Evolutionary conservation across 1,140 invertebrate species (phyloP), one percentile per base, ranked within the genome.

Genomic region (Apolygus lucorum): DNA sequence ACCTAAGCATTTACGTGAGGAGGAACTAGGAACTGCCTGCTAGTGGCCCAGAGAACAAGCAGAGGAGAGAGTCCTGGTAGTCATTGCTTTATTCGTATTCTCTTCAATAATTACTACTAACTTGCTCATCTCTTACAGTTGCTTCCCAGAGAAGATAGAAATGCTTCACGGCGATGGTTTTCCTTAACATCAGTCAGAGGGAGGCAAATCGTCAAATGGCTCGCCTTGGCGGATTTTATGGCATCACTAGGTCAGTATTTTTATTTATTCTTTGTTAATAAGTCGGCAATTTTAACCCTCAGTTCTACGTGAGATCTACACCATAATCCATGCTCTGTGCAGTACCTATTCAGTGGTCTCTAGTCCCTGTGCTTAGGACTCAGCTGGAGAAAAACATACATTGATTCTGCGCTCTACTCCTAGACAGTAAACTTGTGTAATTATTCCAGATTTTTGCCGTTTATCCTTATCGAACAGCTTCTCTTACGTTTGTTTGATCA

Each of bases 221-320:
- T 92, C 25, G 89, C 90, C 17, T 78, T 89, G 65, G 87, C 89
- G 28, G 90, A 91, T 82, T 80, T 91, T 22, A 77, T 90, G 42
- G 90, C 89, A 67, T 87, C 89, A 14, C 77, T 88, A 76, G 89
- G 89, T 89, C 80, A 75, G 69, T 14, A 17, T 52, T 72, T 62
- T 70, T 54, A 71, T 63, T 70, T 70, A 68, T 34, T 69, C 14
- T 52, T 68, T 52, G 42, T 11, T 67, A 64, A 13, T 27, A n/a
- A 63, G 62, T 69, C 29, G 66, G 27, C 13, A 29, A 52, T 63
- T 65, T 62, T 27, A 66, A 54, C 65, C n/a, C n/a, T n/a, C n/a
- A n/a, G n/a, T n/a, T n/a, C n/a, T n/a, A n/a, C n/a, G n/a, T n/a
- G n/a, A n/a, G n/a, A n/a, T n/a, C n/a, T n/a, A n/a, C n/a, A n/a